Conservation (phyloP, 1,140 invertebrate genomes). For the Drosophila albomicans region DNA sequence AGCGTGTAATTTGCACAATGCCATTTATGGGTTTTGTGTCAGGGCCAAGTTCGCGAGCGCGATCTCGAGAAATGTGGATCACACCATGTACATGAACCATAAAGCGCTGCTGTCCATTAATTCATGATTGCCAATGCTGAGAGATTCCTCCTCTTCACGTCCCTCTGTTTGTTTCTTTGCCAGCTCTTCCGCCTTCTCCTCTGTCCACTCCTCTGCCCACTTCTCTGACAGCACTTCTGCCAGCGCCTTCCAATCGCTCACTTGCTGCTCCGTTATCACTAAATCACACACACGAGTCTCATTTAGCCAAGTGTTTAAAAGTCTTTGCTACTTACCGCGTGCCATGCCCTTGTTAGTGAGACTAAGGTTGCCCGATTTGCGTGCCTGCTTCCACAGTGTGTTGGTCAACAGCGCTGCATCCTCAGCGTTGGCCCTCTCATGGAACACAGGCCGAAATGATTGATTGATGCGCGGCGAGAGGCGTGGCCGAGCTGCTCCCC, state of each 20-base stretch:
- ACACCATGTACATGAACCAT: slow-evolving; percentile 63
- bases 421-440: slow-evolving; percentile 88
- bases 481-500: slow-evolving; percentile 36
- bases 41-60: slow-evolving; percentile 57
- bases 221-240: not conserved
- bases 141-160: too few species aligned
- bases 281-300: slow-evolving; percentile 12
- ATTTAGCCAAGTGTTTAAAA: not conserved
- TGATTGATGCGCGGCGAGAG: slow-evolving; percentile 32
- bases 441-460: slow-evolving; percentile 88
- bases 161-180: too few species aligned
- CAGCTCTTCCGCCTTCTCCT: too few species aligned
- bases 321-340: slow-evolving; percentile 87
- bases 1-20: slow-evolving; percentile 60
- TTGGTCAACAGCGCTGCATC: slow-evolving; percentile 89
- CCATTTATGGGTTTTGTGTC: slow-evolving; percentile 51
- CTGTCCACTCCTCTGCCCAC: too few species aligned
- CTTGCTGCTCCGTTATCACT: slow-evolving; percentile 49
- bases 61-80: slow-evolving; percentile 14
- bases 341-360: slow-evolving; percentile 90
- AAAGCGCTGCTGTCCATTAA: slow-evolving; percentile 65
- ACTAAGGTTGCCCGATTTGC: slow-evolving; percentile 92
- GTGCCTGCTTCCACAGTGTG: slow-evolving; percentile 90
- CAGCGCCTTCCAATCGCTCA: slow-evolving; percentile 44
- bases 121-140: slow-evolving; percentile 10